phyloP scores from a whole-genome alignment of 2,888 invertebrate species.

The Phyto melanocephala region DNA sequence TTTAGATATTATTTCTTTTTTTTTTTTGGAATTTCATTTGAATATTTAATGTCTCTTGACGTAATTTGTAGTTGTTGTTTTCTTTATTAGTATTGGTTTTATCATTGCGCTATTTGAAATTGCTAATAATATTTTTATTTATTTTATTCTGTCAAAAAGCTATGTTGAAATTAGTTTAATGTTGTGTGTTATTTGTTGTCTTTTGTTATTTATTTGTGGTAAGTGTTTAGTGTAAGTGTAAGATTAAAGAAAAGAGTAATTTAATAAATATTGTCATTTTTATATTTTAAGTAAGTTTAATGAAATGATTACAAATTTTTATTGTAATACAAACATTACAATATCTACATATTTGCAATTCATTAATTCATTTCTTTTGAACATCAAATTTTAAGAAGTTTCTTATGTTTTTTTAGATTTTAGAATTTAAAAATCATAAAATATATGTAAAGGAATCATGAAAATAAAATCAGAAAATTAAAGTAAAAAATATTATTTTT shows the following conservation, averaged over 20 bases:
- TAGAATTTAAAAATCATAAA: too few species aligned
- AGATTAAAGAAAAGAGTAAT: neutral
- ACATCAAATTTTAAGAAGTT: too few species aligned
- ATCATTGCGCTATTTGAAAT: neutral
- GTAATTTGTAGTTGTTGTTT: constrained; percentile 23
- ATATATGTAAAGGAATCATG: too few species aligned
- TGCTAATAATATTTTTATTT: constrained; percentile 29
- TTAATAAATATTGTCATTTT: neutral
- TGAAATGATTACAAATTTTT: too few species aligned
- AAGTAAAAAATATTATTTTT: too few species aligned
- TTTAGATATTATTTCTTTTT: constrained; percentile 42
- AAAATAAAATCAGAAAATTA: too few species aligned
- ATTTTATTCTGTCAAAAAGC: constrained; percentile 49
- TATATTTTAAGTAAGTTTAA: too few species aligned
- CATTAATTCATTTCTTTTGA: too few species aligned
- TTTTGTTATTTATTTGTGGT: constrained; percentile 20
- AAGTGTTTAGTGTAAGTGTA: neutral
- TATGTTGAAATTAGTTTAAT: constrained; percentile 52
- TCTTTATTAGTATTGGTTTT: neutral
- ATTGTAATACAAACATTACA: too few species aligned
- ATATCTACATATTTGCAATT: too few species aligned
- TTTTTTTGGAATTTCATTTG: constrained; percentile 33
- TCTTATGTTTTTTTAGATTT: too few species aligned
- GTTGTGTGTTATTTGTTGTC: constrained; percentile 25
- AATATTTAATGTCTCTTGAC: constrained; percentile 56